phyloP scores from a whole-genome alignment of 92 coral and sea anemone species.

The Umimayanthus chanpuru region DNA sequence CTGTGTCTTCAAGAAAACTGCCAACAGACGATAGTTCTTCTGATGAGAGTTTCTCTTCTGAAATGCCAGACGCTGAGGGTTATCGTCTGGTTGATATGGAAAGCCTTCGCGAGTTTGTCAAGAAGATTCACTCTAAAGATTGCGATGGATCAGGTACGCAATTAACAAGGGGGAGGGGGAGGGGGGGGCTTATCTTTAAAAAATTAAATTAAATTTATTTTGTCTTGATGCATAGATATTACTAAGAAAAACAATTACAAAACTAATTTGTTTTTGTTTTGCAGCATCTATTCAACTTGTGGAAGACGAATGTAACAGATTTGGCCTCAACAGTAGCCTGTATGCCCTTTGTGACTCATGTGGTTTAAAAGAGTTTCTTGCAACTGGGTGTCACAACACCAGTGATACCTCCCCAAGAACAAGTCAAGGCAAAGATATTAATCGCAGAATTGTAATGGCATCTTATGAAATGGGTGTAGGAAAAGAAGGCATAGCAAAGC shows the following conservation, averaged over 20 bases:
- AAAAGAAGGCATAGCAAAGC: constrained; percentile 60
- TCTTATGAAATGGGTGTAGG: constrained; percentile 50
- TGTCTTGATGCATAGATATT: constrained; percentile 19
- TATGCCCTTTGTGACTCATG: constrained; percentile 48
- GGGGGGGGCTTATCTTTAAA: not conserved
- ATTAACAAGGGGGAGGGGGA: not conserved
- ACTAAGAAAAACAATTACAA: not conserved
- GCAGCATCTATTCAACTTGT: constrained; percentile 45
- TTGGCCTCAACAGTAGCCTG: constrained; percentile 51
- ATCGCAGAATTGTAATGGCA: constrained; percentile 45
- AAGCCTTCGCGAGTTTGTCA: constrained; percentile 37
- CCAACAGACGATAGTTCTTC: constrained; percentile 31
- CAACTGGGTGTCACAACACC: constrained; percentile 56
- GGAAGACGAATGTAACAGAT: constrained; percentile 33
- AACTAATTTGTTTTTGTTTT: not conserved
- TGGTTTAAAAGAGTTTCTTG: constrained; percentile 52
- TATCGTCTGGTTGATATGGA: constrained; percentile 37
- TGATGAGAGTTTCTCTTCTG: not conserved
- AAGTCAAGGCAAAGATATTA: constrained; percentile 58
- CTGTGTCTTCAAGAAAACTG: constrained; percentile 22
- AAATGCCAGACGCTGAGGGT: constrained; percentile 47
- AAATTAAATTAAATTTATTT: not conserved
- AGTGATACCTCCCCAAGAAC: constrained; percentile 49
- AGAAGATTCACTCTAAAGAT: constrained; percentile 36
- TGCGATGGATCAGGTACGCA: constrained; percentile 23